phyloP scores from a whole-genome alignment of 2,888 invertebrate species.

The Bhutanitis thaidina region DNA sequence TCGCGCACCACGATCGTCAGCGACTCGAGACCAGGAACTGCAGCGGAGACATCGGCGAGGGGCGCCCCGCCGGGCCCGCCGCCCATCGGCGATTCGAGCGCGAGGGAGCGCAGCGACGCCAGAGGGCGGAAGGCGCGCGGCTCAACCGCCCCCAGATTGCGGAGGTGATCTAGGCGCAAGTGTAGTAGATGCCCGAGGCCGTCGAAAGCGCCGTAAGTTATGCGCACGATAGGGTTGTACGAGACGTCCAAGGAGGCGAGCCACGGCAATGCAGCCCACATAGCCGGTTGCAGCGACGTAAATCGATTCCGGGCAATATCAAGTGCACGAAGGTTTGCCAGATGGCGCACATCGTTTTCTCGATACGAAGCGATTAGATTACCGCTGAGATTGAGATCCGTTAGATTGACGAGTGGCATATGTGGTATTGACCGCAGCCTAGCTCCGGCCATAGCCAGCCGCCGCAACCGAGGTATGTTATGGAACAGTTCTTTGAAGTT shows the following conservation, averaged over 20 bases:
- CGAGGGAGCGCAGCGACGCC: constrained; percentile 81
- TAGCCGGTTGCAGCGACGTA: constrained; percentile 82
- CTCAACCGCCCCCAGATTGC: constrained; percentile 83
- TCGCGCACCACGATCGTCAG: constrained; percentile 82
- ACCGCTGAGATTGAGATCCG: constrained; percentile 85
- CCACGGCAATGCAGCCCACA: constrained; percentile 82
- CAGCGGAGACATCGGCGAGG: constrained; percentile 36
- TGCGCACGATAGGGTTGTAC: constrained; percentile 86
- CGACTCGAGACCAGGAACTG: constrained; percentile 40
- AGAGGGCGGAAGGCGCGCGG: constrained; percentile 84
- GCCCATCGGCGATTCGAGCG: constrained; percentile 82
- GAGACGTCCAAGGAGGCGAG: constrained; percentile 87
- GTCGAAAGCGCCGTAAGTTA: constrained; percentile 82
- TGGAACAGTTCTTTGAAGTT: constrained; percentile 90
- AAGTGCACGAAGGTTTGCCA: constrained; percentile 82
- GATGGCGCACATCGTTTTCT: constrained; percentile 82
- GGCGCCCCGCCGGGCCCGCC: constrained; percentile 73
- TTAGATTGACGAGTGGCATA: constrained; percentile 82
- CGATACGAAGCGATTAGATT: constrained; percentile 84
- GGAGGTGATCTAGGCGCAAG: constrained; percentile 83
- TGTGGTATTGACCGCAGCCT: constrained; percentile 85
- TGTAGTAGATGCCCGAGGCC: constrained; percentile 84
- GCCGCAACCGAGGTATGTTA: constrained; percentile 85
- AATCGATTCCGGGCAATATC: constrained; percentile 86
- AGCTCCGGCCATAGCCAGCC: constrained; percentile 83